Conservation (phyloP, 2,888 invertebrate genomes). For the Drosophila falleni region DNA sequence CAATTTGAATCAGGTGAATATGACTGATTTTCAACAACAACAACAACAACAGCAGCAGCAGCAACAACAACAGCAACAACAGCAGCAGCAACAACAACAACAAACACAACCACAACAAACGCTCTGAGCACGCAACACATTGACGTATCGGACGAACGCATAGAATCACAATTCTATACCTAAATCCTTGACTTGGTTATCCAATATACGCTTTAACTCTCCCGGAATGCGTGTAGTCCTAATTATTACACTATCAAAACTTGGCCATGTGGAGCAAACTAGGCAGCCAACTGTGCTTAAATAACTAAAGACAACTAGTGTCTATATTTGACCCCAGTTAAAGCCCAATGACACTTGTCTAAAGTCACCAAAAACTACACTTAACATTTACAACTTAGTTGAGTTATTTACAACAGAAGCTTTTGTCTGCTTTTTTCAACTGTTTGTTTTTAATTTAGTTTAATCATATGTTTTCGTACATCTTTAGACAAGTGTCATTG, state of each 20-base stretch:
- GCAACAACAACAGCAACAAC: conserved; percentile 56
- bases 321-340: conserved; percentile 1
- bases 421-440: neutral
- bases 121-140: conserved; percentile 52
- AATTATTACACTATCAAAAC: conserved; percentile 32
- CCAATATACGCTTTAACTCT: conserved; percentile 44
- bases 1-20: conserved; percentile 86
- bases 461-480: neutral
- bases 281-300: conserved; percentile 4
- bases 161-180: conserved; percentile 34
- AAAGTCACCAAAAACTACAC: neutral
- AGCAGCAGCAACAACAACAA: conserved; percentile 51
- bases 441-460: neutral
- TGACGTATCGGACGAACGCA: conserved; percentile 55
- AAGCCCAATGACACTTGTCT: conserved; percentile 3
- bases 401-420: neutral
- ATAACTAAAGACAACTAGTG: neutral
- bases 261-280: conserved; percentile 27
- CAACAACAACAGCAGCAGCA: conserved; percentile 70
- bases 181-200: conserved; percentile 45
- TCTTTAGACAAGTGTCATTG: conserved; percentile 8
- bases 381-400: neutral
- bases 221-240: conserved; percentile 51
- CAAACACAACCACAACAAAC: conserved; percentile 74
- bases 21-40: conserved; percentile 84